Conservation (phyloP, 2,113 vertebrate genomes). For the Lepisosteus oculatus region DNA sequence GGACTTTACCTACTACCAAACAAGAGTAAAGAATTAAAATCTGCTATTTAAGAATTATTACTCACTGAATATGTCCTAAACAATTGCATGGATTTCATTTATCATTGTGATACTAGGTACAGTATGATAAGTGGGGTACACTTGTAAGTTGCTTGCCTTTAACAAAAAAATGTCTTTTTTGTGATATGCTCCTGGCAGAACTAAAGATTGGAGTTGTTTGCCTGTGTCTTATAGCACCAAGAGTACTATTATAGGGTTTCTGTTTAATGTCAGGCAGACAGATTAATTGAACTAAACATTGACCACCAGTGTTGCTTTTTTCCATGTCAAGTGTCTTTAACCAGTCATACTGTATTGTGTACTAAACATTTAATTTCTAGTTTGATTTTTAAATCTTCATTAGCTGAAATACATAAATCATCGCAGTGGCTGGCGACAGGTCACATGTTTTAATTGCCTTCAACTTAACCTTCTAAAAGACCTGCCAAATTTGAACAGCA, state of each 20-base stretch:
- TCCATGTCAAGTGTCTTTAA: background rate
- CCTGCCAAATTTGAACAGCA: background rate
- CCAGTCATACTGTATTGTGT: background rate
- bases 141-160: too few species aligned
- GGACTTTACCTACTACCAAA: too few species aligned
- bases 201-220: background rate
- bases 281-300: background rate
- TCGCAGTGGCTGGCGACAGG: background rate
- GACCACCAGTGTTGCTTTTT: background rate
- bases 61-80: too few species aligned
- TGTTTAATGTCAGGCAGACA: background rate
- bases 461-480: slow-evolving; percentile 2
- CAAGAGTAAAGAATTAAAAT: too few species aligned
- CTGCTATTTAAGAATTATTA: too few species aligned
- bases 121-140: too few species aligned
- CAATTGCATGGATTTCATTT: too few species aligned
- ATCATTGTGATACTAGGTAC: too few species aligned
- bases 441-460: background rate
- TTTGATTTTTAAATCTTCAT: background rate
- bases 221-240: background rate
- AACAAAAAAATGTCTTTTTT: background rate
- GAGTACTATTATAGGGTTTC: background rate
- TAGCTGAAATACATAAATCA: slow-evolving; percentile 1
- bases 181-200: background rate
- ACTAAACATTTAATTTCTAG: background rate